phyloP scores from a whole-genome alignment of 2,888 invertebrate genomes.

The Allophyes oxyacanthae region DNA sequence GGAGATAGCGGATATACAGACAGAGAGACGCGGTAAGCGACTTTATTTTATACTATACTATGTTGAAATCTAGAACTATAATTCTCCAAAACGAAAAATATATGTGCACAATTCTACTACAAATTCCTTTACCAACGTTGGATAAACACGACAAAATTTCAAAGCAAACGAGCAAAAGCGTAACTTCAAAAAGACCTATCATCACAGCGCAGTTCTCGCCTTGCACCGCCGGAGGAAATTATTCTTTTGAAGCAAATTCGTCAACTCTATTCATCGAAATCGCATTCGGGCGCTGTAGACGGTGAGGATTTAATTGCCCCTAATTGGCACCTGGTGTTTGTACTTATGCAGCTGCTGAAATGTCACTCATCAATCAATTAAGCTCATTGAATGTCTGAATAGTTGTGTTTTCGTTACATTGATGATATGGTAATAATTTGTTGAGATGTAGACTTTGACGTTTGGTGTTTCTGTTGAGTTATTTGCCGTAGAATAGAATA shows the following conservation, averaged over 20 bases:
- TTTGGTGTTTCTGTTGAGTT: too few relatives aligned
- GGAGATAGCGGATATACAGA: too few relatives aligned
- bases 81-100: slow-evolving; percentile 6
- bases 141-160: slow-evolving; percentile 26
- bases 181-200: slow-evolving; percentile 41
- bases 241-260: slow-evolving; percentile 48
- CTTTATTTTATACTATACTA: too few relatives aligned
- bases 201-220: slow-evolving; percentile 31
- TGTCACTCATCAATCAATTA: slow-evolving; percentile 37
- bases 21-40: too few relatives aligned
- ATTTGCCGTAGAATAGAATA: too few relatives aligned
- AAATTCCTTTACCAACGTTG: slow-evolving; percentile 26
- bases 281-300: slow-evolving; percentile 33
- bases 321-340: slow-evolving; percentile 38
- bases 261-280: slow-evolving; percentile 45
- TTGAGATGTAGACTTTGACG: too few relatives aligned
- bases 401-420: slow-evolving; percentile 13
- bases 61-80: too few relatives aligned
- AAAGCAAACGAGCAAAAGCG: slow-evolving; percentile 41
- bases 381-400: slow-evolving; percentile 3
- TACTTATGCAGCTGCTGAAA: slow-evolving; percentile 20
- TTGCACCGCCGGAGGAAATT: slow-evolving; percentile 21
- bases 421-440: slow-evolving; percentile 6
- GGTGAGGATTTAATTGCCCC: slow-evolving; percentile 41
- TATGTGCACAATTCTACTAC: slow-evolving; percentile 18